Percentiles rank a stretch among this genome's conserved stretches.
Evolutionary conservation across 2,113 vertebrate species (phyloP).

Genomic region (Galemys pyrenaicus): DNA sequence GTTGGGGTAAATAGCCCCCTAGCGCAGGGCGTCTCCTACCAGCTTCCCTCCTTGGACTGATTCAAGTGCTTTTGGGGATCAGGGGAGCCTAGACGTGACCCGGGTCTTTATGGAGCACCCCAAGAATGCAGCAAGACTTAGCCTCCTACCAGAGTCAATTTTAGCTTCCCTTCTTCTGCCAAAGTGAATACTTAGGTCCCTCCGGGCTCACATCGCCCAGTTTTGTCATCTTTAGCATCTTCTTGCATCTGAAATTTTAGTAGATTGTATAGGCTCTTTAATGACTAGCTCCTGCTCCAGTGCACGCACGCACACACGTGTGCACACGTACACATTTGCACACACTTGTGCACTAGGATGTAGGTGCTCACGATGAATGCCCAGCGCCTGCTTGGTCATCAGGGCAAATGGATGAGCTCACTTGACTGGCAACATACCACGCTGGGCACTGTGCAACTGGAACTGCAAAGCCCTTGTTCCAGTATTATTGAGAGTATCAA

Average conservation of each 20-base stretch:
- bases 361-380: fast-evolving
- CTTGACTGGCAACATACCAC: background rate
- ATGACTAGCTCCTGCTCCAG: background rate
- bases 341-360: background rate
- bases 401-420: background rate
- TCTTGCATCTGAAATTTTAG: background rate
- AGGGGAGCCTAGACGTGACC: background rate
- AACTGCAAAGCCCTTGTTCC: background rate
- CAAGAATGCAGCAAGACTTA: background rate
- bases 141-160: background rate
- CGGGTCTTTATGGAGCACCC: background rate
- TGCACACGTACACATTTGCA: background rate
- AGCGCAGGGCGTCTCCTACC: background rate
- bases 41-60: background rate
- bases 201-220: background rate
- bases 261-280: background rate
- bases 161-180: background rate
- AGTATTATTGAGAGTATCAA: background rate
- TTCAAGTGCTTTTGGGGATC: background rate
- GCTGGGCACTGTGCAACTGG: background rate
- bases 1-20: background rate
- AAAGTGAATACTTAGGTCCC: background rate
- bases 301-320: background rate
- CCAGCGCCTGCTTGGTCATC: background rate
- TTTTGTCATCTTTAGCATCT: background rate